phyloP scores from a whole-genome alignment of 2,113 vertebrate species.

The Sigmodon hispidus region DNA sequence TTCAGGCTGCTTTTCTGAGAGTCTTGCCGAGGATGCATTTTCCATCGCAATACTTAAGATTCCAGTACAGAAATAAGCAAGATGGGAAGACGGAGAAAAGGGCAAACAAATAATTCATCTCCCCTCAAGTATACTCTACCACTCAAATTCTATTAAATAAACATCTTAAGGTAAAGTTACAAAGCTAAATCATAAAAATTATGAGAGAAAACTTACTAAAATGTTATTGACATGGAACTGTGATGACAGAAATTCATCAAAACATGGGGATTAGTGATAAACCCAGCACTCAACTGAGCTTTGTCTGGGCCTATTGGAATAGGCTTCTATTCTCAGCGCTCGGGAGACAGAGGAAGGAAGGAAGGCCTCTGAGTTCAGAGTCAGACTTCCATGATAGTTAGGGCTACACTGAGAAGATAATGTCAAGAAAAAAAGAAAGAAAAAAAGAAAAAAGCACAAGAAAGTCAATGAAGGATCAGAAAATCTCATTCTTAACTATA shows the following conservation, averaged over 20 bases:
- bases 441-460: not conserved
- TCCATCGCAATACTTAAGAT: not conserved
- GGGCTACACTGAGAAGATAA: not conserved
- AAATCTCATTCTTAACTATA: not conserved
- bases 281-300: no score
- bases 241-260: not conserved
- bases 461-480: not conserved
- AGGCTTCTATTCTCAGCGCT: not conserved
- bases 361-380: not conserved
- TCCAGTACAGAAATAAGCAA: not conserved
- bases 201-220: not conserved
- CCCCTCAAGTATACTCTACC: not conserved
- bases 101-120: not conserved
- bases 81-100: not conserved
- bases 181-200: not conserved
- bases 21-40: slow-evolving; percentile 31
- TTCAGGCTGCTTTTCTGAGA: not conserved
- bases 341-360: not conserved
- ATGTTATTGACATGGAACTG: not conserved
- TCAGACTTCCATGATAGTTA: not conserved
- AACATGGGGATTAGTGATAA: not conserved
- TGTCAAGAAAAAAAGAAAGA: not conserved
- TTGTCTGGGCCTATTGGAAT: not conserved
- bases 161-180: not conserved
- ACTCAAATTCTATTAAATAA: not conserved